Evolutionary conservation across 2,797 vertebrate genomes (phyloP).

Genomic region (Poeciliopsis paucimaculata): DNA sequence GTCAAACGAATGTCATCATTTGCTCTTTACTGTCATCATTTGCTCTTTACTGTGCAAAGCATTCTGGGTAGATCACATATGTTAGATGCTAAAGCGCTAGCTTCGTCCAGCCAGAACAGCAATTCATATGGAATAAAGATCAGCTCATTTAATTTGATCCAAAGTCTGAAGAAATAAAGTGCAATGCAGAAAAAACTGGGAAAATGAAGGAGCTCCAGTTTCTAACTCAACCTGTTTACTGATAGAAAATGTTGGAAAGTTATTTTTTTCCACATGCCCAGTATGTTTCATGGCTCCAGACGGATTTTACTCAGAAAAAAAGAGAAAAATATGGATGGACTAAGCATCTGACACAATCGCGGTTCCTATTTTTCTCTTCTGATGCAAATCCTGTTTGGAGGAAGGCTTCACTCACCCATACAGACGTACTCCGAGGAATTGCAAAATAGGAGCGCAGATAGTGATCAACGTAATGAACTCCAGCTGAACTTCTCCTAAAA

Average conservation of each 20-base stretch:
- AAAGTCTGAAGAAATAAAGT: too few species aligned
- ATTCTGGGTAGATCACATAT: too few species aligned
- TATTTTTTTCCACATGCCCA: neutral
- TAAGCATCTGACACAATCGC: neutral
- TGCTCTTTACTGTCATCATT: too few species aligned
- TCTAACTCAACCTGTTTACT: too few species aligned
- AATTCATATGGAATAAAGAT: too few species aligned
- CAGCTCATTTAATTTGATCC: too few species aligned
- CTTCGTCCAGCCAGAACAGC: too few species aligned
- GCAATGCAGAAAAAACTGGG: too few species aligned
- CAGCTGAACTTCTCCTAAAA: constrained; percentile 84
- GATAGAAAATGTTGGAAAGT: neutral
- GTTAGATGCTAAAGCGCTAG: too few species aligned
- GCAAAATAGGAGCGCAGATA: constrained; percentile 84
- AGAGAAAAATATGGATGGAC: neutral
- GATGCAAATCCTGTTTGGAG: neutral
- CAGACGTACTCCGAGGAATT: constrained; percentile 83
- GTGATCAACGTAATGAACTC: constrained; percentile 90
- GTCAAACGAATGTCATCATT: too few species aligned
- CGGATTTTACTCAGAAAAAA: neutral
- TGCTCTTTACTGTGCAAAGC: too few species aligned
- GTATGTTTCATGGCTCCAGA: neutral
- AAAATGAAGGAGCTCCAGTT: too few species aligned
- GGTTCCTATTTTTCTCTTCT: neutral
- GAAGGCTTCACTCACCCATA: constrained; percentile 87